Percentiles rank a stretch among this genome's conserved stretches.
phyloP scores from a whole-genome alignment of 2,797 vertebrate species.

The Cryptoblepharus egeriae region DNA sequence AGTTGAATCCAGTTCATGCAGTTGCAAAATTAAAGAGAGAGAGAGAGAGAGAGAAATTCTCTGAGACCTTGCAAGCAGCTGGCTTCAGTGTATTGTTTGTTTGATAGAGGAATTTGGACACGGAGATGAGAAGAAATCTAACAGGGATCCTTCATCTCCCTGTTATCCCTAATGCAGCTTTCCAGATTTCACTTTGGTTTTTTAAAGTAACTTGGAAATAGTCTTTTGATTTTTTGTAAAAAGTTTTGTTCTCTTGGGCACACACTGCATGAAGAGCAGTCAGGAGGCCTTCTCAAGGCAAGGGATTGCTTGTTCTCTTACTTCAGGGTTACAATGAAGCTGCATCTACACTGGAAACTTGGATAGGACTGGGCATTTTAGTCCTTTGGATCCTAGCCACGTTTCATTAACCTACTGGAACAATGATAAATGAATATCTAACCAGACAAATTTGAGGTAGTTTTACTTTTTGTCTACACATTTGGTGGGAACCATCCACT shows the following conservation, averaged over 20 bases:
- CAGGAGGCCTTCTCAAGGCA: too few relatives aligned
- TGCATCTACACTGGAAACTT: too few relatives aligned
- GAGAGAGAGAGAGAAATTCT: too few relatives aligned
- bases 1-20: conserved; percentile 16
- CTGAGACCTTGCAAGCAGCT: neutral
- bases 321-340: too few relatives aligned
- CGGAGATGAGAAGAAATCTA: neutral
- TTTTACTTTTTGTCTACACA: conserved; percentile 39
- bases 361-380: neutral
- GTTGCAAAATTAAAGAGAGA: neutral
- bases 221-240: conserved; percentile 16
- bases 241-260: too few relatives aligned
- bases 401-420: too few relatives aligned
- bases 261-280: too few relatives aligned
- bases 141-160: too few relatives aligned
- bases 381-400: neutral
- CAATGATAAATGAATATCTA: neutral
- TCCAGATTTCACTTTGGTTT: neutral
- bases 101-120: neutral
- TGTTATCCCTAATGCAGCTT: neutral
- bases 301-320: too few relatives aligned
- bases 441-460: conserved; percentile 40
- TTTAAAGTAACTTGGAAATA: conserved; percentile 35
- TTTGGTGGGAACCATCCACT: neutral
- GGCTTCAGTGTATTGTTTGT: neutral